phyloP scores from a whole-genome alignment of 2,888 invertebrate genomes.

The Yponomeuta malinellus region DNA sequence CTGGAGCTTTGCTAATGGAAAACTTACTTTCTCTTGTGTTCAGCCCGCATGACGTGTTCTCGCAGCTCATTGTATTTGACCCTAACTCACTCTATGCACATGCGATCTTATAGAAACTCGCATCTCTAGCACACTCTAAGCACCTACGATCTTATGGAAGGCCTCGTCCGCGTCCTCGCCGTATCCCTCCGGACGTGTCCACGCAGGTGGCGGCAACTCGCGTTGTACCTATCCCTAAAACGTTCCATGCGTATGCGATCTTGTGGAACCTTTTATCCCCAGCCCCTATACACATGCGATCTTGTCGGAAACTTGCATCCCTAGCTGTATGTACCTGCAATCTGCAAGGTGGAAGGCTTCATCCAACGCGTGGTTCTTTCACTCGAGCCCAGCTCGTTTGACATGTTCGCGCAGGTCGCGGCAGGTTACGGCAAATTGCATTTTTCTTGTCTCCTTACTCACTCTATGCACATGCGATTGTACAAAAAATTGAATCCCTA shows the following conservation, averaged over 20 bases:
- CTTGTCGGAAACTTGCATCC: neutral
- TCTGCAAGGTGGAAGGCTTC: slow-evolving; percentile 84
- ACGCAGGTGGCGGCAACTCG: slow-evolving; percentile 83
- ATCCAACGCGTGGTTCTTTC: slow-evolving; percentile 88
- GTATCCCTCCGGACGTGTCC: slow-evolving; percentile 85
- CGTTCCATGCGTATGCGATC: no score
- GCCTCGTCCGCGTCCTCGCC: slow-evolving; percentile 88
- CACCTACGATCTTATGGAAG: slow-evolving; percentile 86
- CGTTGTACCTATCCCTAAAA: slow-evolving; percentile 69
- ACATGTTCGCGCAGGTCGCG: slow-evolving; percentile 92
- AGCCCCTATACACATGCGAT: slow-evolving; percentile 70
- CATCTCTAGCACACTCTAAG: slow-evolving; percentile 21
- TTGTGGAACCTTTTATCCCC: slow-evolving; percentile 9
- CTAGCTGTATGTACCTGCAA: slow-evolving; percentile 63
- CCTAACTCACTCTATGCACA: no score
- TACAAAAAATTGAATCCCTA: no score
- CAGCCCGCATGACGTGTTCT: no score
- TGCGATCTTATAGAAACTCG: no score
- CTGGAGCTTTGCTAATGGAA: no score
- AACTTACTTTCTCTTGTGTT: no score
- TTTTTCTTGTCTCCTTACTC: slow-evolving; percentile 84
- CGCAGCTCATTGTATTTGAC: no score
- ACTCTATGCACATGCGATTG: no score
- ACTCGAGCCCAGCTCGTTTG: slow-evolving; percentile 90
- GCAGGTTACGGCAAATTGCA: slow-evolving; percentile 73